Conservation (phyloP, 35 echinoderm and acorn worm species). For the Heliocidaris erythrogramma region DNA sequence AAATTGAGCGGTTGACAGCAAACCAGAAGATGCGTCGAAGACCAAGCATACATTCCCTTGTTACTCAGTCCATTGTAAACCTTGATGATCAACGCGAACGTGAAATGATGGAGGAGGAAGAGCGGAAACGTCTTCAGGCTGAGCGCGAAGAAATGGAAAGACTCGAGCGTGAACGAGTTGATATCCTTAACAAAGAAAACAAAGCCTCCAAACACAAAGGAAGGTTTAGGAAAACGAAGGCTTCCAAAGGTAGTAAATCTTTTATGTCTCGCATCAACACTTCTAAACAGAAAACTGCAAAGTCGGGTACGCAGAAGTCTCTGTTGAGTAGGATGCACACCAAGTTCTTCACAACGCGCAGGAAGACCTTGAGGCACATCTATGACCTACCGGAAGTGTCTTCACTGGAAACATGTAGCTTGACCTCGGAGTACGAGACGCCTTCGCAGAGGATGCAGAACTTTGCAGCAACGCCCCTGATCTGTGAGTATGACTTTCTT, state of each 20-base stretch:
- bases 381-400: constrained; percentile 45
- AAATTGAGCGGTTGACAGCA: neutral
- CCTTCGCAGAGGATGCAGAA: constrained; percentile 36
- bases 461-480: constrained; percentile 35
- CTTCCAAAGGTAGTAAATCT: neutral
- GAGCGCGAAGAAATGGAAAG: neutral
- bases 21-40: neutral
- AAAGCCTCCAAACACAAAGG: neutral
- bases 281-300: neutral
- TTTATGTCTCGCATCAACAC: neutral
- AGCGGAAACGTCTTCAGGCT: neutral
- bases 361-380: constrained; percentile 37
- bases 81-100: constrained; percentile 12
- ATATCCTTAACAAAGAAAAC: constrained; percentile 34
- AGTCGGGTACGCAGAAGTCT: neutral
- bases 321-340: constrained; percentile 41
- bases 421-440: constrained; percentile 44
- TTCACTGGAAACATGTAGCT: constrained; percentile 19
- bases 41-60: constrained; percentile 32
- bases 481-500: neutral
- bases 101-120: neutral
- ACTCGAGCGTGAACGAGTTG: neutral
- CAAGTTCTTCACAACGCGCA: constrained; percentile 34
- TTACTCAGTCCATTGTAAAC: neutral
- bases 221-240: constrained; percentile 38